Evolutionary conservation across 2,113 vertebrate species (phyloP), one percentile per base, ranked within the genome.

Genomic region (Lophura nycthemera): DNA sequence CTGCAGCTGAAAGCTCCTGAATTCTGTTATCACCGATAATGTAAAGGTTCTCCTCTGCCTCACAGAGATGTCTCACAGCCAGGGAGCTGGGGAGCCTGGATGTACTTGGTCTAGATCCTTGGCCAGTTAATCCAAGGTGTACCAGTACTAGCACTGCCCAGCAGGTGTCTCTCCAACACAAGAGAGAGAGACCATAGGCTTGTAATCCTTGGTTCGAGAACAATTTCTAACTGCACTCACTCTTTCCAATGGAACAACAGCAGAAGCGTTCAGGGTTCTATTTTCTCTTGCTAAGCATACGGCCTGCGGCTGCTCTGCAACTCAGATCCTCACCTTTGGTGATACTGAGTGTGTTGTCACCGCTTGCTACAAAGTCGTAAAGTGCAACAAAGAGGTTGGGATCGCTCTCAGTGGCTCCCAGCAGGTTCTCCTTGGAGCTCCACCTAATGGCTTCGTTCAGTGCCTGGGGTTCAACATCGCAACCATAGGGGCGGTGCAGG

Each of bases 281-380:
- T 9, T 63, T 60, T 7, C 52, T 56, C 13, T 2, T 38, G 38
- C 47, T 29, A 8, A 47, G 11, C 43, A 30, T 52, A 3, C 43
- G 36, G 22, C 38, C 56, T 17, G 7, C 4, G n/a, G 74, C 34
- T 13, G 64, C 54, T 34, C 21, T 4, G 48, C 1, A 1, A 30
- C 1, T 5, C 40, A 32, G 36, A 45, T 24, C 24, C 93, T 96
- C 96, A 99, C 99, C 99, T 99, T 99, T 99, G 50, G 99, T 99
- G 97, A 99, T 99, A 97, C 99, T 99, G 88, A 99, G 99, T 2
- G 99, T 99, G 97, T 99, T 99, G 98, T 99, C 99, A 79, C 99
- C 99, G n/a, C 99, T 99, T 95, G 99, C 99, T 66, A 99, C 99
- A 94, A 99, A 99, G 97, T 99, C 99, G 64, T 99, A 99, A 98